Evolutionary conservation across 2,888 invertebrate genomes (phyloP).

Genomic region (Orchesella flavescens): DNA sequence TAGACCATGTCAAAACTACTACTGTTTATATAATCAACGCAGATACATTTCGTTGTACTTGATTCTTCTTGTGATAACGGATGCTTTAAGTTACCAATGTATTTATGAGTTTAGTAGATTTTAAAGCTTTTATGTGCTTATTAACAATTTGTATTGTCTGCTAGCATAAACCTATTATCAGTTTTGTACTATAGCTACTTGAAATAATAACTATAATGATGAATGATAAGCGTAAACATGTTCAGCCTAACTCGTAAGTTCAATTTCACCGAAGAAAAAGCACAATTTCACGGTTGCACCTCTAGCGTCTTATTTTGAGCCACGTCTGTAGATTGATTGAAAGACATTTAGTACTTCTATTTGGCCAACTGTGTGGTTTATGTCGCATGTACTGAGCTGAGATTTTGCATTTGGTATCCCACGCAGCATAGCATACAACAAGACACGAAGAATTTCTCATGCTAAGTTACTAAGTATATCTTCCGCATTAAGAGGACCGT

Average conservation of each 20-base stretch:
- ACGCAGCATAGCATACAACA: not conserved
- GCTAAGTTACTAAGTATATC: too few species aligned
- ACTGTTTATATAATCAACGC: too few species aligned
- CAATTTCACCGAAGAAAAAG: conserved; percentile 12
- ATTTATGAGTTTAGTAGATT: not conserved
- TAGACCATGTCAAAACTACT: too few species aligned
- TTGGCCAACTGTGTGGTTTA: too few species aligned
- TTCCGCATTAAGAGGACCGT: conserved; percentile 10
- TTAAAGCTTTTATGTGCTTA: not conserved
- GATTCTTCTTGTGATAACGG: not conserved
- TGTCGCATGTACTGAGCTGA: not conserved
- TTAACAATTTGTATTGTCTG: not conserved
- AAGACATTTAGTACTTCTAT: too few species aligned
- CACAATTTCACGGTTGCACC: conserved; percentile 40
- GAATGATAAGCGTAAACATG: not conserved
- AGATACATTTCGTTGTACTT: not conserved
- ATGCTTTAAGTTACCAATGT: not conserved
- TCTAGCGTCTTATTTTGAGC: not conserved
- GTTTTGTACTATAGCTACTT: not conserved
- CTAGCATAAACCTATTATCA: not conserved
- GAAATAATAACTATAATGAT: not conserved
- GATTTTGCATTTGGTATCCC: not conserved
- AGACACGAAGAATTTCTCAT: not conserved
- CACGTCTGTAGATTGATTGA: not conserved
- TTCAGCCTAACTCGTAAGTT: not conserved